Evolutionary conservation across 2,113 vertebrate genomes (phyloP).

Genomic region (Epinephelus cyanopodus): DNA sequence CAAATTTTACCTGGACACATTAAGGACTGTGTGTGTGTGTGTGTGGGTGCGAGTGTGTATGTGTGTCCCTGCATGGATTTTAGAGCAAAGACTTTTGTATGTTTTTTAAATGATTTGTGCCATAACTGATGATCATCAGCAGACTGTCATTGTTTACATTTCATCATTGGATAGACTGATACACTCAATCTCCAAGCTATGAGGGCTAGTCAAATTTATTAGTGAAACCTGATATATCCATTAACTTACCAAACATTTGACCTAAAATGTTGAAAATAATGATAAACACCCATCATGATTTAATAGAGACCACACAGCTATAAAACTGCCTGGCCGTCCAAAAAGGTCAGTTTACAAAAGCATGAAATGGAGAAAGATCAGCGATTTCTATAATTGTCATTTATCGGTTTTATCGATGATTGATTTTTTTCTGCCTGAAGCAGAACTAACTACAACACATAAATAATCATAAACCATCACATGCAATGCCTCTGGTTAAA

Average conservation of each 20-base stretch:
- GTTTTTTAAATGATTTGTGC: slow-evolving; percentile 43
- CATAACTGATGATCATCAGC: slow-evolving; percentile 50
- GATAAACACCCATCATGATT: not conserved
- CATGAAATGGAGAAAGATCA: not conserved
- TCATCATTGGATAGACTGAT: not conserved
- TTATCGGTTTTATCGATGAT: too few relatives aligned
- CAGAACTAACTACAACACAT: not conserved
- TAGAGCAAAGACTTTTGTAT: not conserved
- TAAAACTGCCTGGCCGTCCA: not conserved
- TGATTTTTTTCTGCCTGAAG: not conserved
- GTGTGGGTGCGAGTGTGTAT: not conserved
- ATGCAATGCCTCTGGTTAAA: not conserved
- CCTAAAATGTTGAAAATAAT: not conserved
- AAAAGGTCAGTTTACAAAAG: not conserved
- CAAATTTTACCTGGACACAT: not conserved
- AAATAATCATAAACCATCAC: not conserved
- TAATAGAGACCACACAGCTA: not conserved
- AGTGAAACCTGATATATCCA: not conserved
- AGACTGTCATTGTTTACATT: slow-evolving; percentile 57
- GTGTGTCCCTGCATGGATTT: not conserved
- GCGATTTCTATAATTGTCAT: not conserved
- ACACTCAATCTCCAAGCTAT: not conserved
- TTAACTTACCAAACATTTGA: not conserved
- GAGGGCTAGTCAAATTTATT: not conserved
- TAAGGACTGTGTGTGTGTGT: not conserved